Base-by-base conservation (phyloP, 2,888 invertebrate genomes). In the Hirtodrosophila duncani region DNA sequence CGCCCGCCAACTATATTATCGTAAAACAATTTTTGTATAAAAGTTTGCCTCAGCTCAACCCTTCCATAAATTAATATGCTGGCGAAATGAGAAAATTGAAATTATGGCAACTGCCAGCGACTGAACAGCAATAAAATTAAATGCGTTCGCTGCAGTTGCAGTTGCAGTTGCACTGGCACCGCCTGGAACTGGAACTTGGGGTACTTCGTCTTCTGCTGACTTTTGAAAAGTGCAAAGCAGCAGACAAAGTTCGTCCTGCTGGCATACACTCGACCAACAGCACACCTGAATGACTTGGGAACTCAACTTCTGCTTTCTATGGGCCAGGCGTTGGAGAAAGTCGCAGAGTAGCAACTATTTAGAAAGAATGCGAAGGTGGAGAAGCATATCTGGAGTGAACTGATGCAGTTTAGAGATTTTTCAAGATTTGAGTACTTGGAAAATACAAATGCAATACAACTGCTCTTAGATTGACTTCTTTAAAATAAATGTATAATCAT, bases 61-160 rank as follows among this genome's bases (percentile, higher is more conserved):
- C n/a, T n/a, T n/a, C n/a, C 33, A 42, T 42, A 60, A 60, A 52
- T 60, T 61, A 52, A 61, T 51, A 57, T 50, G 43, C 31, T 39
- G 52, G 43, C 30, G 39, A 61, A 55, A 41, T 34, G 37, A 53
- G 81, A 55, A 78, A 68, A 72, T 65, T 68, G 37, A 74, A 81
- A 81, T 68, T 72, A 78, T 81, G 65, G 65, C 65, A 68, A 60
- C 69, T 58, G 53, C 51, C 56, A 78, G 62, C 68, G 67, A 72
- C 80, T 80, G 81, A 80, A 72, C 72, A 71, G 59, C 57, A 60
- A 78, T 72, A 72, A 72, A 77, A 81, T 72, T 81, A 74, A 81
- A 74, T 68, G 65, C 63, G 51, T 59, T 26, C 29, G 21, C 10
- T 41, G 29, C 4, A 4, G 31, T n/a, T n/a, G n/a, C n/a, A n/a